A percentile compares a stretch with the other conserved stretches of the same genome.
These are phyloP conservation scores for Danionella dracula DNA, from an alignment of 2,797 vertebrate species.

Conservation along the genomic window DNA sequence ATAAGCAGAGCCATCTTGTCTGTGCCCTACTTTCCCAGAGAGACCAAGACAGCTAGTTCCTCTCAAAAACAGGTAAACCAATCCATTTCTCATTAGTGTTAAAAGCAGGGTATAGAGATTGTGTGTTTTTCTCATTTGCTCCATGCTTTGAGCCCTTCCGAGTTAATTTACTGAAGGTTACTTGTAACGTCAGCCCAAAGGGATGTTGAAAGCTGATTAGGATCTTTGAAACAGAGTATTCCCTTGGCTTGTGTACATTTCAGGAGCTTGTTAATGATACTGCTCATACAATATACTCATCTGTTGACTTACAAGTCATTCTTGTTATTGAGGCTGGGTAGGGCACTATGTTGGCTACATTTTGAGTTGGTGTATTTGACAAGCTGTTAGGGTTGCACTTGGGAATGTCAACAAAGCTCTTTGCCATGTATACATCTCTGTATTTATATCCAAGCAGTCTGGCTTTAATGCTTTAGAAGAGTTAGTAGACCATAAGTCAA, in stretches of 20 bases:
- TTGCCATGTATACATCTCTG: not conserved
- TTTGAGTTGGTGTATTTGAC: not conserved
- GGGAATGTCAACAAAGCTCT: not conserved
- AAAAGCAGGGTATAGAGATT: not conserved
- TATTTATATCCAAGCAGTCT: not conserved
- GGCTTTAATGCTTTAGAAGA: not conserved
- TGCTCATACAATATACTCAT: not conserved
- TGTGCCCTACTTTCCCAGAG: not conserved
- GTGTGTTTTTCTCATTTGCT: conserved; percentile 1
- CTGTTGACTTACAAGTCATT: not conserved
- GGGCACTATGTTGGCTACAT: not conserved
- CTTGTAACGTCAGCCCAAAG: not conserved
- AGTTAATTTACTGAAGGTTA: not conserved
- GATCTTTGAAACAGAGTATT: not conserved
- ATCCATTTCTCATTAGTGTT: not conserved
- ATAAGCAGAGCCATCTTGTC: not conserved
- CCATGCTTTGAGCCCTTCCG: not conserved
- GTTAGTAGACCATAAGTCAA: conserved; percentile 4
- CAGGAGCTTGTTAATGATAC: not conserved
- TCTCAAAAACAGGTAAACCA: conserved; percentile 26
- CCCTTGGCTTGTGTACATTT: not conserved
- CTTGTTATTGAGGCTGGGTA: not conserved
- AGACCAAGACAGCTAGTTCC: not conserved
- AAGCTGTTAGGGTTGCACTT: not conserved
- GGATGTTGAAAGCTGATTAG: not conserved